Percentiles rank a stretch among this genome's conserved stretches.
Conservation (phyloP, 1,140 invertebrate species). For the Megalonaias nervosa region DNA sequence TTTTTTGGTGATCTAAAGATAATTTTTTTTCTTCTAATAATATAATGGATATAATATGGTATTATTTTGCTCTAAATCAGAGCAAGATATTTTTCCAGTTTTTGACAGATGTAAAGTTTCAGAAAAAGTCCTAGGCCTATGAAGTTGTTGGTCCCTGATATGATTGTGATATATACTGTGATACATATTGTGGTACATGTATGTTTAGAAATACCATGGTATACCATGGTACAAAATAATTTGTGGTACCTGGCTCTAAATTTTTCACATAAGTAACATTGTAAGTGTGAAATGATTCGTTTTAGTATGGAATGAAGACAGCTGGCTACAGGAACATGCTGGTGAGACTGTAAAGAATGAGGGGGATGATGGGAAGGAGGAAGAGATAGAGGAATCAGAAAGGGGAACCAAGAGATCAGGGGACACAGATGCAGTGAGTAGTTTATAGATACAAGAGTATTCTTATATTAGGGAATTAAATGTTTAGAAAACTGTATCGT, state of each 20-base stretch:
- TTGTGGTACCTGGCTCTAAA: background rate
- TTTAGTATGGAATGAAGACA: constrained; percentile 95
- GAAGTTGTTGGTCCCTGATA: too few relatives aligned
- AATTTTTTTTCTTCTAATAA: too few relatives aligned
- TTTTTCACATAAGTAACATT: background rate
- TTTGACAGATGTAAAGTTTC: too few relatives aligned
- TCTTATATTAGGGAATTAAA: too few relatives aligned
- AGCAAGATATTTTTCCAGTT: too few relatives aligned
- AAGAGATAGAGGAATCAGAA: constrained; percentile 36
- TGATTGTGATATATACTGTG: background rate
- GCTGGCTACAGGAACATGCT: constrained; percentile 88
- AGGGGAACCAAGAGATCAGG: constrained; percentile 40
- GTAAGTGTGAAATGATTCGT: background rate
- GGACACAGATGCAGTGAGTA: constrained; percentile 48
- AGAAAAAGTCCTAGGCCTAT: too few relatives aligned
- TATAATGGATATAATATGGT: too few relatives aligned
- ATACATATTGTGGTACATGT: background rate
- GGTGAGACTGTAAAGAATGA: constrained; percentile 53
- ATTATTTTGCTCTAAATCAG: too few relatives aligned
- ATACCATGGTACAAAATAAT: background rate
- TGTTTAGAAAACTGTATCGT: too few relatives aligned
- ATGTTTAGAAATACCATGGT: background rate
- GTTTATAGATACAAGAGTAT: background rate
- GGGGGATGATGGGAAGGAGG: constrained; percentile 67
- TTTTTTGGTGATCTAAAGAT: too few relatives aligned